phyloP scores from a whole-genome alignment of 2,113 vertebrate species.

The Platycercus adscitus region DNA sequence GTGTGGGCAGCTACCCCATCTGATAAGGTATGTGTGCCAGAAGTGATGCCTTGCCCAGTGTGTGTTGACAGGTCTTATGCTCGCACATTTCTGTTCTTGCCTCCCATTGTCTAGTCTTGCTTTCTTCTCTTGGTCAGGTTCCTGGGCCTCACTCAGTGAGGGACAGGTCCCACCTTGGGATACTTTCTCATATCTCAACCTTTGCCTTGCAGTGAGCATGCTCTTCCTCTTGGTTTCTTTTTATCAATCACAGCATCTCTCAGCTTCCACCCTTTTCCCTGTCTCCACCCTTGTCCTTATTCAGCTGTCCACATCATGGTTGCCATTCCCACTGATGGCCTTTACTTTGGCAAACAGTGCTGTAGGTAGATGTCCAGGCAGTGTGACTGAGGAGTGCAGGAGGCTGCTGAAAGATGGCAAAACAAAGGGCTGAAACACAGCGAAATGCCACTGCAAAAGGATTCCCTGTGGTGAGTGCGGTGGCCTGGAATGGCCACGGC shows the following conservation, averaged over 20 bases:
- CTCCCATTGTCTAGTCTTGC: background rate
- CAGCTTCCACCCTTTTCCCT: background rate
- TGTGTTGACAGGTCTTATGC: background rate
- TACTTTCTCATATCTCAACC: background rate
- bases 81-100: background rate
- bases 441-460: background rate
- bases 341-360: background rate
- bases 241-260: background rate
- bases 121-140: background rate
- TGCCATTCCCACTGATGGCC: background rate
- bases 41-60: background rate
- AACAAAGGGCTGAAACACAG: slow-evolving; percentile 57
- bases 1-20: background rate
- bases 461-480: background rate
- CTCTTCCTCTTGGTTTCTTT: background rate
- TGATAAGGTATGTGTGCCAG: fast-evolving
- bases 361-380: slow-evolving; percentile 11
- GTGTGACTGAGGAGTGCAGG: background rate
- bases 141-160: too few relatives aligned
- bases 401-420: background rate
- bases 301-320: background rate
- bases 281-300: fast-evolving
- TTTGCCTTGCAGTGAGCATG: background rate
- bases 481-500: slow-evolving; percentile 44
- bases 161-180: background rate